Evolutionary conservation across 2,113 vertebrate genomes (phyloP).

Genomic region (Bagarius yarrelli): DNA sequence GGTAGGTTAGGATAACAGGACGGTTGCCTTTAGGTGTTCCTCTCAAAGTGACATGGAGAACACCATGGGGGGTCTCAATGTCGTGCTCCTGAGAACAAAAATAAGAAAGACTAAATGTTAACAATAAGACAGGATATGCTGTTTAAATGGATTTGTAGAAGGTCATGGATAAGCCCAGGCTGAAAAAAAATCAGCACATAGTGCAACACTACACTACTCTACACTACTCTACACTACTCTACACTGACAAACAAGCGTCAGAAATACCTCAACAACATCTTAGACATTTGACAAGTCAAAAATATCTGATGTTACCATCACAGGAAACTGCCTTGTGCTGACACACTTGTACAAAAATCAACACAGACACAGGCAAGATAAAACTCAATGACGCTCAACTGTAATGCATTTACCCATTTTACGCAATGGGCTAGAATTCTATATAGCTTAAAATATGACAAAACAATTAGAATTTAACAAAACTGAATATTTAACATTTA

Average conservation of each 20-base stretch:
- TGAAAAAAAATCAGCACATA: background rate
- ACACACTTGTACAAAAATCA: slow-evolving; percentile 10
- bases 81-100: slow-evolving; percentile 83
- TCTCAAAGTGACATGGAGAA: slow-evolving; percentile 91
- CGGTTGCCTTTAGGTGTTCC: slow-evolving; percentile 86
- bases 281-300: background rate
- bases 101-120: slow-evolving; percentile 17
- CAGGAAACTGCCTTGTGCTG: background rate
- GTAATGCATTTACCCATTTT: background rate
- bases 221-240: no score
- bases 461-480: no score
- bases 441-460: no score
- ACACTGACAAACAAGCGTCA: background rate
- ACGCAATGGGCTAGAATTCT: background rate
- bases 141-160: background rate
- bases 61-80: slow-evolving; percentile 86
- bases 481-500: no score
- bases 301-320: slow-evolving; percentile 3
- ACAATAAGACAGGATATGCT: background rate
- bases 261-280: background rate
- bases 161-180: background rate
- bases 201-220: background rate
- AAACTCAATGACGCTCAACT: slow-evolving; percentile 11
- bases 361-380: background rate
- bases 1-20: slow-evolving; percentile 93